Conservation (phyloP, 2,113 vertebrate species). For the Lepisosteus osseus region DNA sequence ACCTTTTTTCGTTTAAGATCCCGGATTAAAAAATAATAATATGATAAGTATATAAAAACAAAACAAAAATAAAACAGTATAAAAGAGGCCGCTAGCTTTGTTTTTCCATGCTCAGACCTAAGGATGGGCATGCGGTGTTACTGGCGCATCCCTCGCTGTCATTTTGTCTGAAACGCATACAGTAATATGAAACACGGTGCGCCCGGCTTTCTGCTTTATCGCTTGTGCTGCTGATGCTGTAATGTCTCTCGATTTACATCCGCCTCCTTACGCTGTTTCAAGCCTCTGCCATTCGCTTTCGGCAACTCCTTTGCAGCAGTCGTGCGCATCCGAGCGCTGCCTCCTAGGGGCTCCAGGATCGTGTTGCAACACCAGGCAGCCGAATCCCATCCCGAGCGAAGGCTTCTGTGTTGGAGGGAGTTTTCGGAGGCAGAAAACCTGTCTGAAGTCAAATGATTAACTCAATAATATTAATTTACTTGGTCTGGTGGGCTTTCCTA, state of each 20-base stretch:
- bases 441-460: no score
- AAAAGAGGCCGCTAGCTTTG: conserved; percentile 1
- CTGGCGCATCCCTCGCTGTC: conserved; percentile 19
- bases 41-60: conserved; percentile 13
- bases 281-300: conserved; percentile 16
- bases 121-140: background rate
- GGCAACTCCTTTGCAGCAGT: conserved; percentile 29
- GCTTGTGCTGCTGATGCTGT: conserved; percentile 34
- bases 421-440: no score
- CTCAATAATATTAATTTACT: no score
- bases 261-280: background rate
- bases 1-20: background rate
- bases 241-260: background rate
- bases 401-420: no score
- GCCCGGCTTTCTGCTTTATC: conserved; percentile 22
- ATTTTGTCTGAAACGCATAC: background rate
- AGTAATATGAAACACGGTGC: conserved; percentile 20
- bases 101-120: conserved; percentile 7
- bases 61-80: background rate
- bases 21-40: background rate
- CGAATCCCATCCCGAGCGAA: background rate
- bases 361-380: conserved; percentile 34
- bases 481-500: no score
- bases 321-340: conserved; percentile 35
- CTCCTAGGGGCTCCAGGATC: conserved; percentile 46